Percentiles rank a stretch among this genome's conserved stretches.
phyloP scores from a whole-genome alignment of 1,140 invertebrate species.

The Bombus sylvicola region DNA sequence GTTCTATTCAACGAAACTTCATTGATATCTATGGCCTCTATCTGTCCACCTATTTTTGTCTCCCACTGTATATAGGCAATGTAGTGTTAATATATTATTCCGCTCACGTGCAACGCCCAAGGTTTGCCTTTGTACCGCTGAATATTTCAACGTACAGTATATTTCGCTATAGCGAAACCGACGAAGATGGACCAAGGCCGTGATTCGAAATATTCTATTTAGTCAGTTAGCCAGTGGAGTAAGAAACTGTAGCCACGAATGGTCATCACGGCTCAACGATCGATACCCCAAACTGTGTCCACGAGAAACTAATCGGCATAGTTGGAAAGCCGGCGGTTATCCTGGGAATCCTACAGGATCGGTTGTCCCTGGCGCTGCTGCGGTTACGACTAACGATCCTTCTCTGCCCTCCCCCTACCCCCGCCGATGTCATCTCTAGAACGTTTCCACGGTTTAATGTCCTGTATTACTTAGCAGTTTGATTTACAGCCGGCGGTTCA shows the following conservation, averaged over 20 bases:
- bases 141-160: not conserved
- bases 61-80: too few species aligned
- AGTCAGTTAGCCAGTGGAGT: conserved; percentile 24
- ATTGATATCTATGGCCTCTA: too few species aligned
- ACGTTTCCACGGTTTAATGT: conserved; percentile 38
- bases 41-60: too few species aligned
- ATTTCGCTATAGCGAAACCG: too few species aligned
- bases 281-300: conserved; percentile 64
- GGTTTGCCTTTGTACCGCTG: not conserved
- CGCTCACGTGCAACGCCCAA: not conserved
- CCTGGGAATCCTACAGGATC: conserved; percentile 66
- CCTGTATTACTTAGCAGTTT: conserved; percentile 47
- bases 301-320: conserved; percentile 74
- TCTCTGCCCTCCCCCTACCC: conserved; percentile 11
- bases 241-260: conserved; percentile 63
- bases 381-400: conserved; percentile 63
- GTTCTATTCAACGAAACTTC: too few species aligned
- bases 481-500: not conserved
- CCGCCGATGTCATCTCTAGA: conserved; percentile 27
- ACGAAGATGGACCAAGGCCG: not conserved
- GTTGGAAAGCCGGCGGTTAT: conserved; percentile 70
- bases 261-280: conserved; percentile 62
- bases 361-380: conserved; percentile 57
- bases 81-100: not conserved
- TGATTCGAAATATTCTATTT: conserved; percentile 42